Conservation (phyloP, 1,140 invertebrate species). For the Palaemon carinicauda region DNA sequence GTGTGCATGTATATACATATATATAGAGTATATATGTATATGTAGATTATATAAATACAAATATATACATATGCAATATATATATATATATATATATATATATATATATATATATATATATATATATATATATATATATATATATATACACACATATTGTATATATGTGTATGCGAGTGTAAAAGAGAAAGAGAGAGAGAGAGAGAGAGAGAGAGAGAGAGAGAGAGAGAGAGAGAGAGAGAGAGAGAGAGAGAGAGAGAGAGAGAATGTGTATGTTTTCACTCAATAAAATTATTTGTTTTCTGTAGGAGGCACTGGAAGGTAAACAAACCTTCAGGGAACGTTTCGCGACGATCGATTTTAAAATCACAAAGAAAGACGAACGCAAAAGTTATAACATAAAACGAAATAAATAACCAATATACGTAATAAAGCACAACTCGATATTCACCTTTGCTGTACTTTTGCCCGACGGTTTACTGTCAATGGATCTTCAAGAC, state of each 20-base stretch:
- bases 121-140: constrained; percentile 26
- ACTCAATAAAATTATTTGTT: too few relatives aligned
- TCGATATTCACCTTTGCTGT: constrained; percentile 31
- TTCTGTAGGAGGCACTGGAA: not conserved
- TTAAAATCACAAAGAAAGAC: too few relatives aligned
- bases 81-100: constrained; percentile 28
- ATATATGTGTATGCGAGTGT: too few relatives aligned
- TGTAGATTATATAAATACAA: not conserved
- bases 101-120: constrained; percentile 31
- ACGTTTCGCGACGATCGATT: too few relatives aligned
- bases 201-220: too few relatives aligned
- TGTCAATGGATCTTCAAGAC: not conserved
- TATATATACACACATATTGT: not conserved
- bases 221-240: too few relatives aligned
- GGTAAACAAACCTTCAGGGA: too few relatives aligned
- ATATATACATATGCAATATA: constrained; percentile 23
- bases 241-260: too few relatives aligned
- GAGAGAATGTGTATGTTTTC: too few relatives aligned
- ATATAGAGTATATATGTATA: not conserved
- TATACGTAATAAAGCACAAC: not conserved
- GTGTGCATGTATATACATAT: not conserved
- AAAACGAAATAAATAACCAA: not conserved
- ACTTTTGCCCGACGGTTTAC: constrained; percentile 19
- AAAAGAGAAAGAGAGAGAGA: too few relatives aligned
- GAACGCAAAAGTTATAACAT: not conserved